A percentile compares a stretch with the other conserved stretches of the same genome.
Evolutionary conservation across 2,113 vertebrate genomes (phyloP).

Genomic region (Mormyrus lacerda): DNA sequence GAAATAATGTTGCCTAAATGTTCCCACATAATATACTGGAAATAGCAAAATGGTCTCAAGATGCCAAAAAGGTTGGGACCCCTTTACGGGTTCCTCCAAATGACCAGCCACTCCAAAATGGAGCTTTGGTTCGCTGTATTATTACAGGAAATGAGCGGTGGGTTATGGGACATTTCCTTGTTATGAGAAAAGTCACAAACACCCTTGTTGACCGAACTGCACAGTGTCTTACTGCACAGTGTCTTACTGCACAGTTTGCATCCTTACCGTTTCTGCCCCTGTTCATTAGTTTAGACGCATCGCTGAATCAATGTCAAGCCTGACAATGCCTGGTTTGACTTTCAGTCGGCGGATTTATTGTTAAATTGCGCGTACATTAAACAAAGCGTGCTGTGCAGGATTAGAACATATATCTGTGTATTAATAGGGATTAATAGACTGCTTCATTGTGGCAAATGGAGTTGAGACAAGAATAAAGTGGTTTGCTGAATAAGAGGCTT

Average conservation of each 20-base stretch:
- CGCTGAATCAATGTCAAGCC: not conserved
- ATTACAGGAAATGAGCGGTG: not conserved
- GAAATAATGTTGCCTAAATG: not conserved
- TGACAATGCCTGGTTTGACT: slow-evolving; percentile 11
- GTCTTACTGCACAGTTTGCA: not conserved
- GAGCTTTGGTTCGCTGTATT: not conserved
- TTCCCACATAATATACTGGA: not conserved
- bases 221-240: not conserved
- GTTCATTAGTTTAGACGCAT: not conserved
- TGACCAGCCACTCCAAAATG: slow-evolving; percentile 1
- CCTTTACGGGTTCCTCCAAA: not conserved
- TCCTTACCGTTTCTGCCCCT: not conserved
- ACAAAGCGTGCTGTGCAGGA: slow-evolving; percentile 14
- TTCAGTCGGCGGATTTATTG: slow-evolving; percentile 10
- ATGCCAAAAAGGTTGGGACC: not conserved
- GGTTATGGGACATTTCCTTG: not conserved
- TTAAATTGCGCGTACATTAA: slow-evolving; percentile 16
- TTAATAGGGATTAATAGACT: slow-evolving; percentile 15
- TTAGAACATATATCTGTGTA: slow-evolving; percentile 10
- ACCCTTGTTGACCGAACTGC: not conserved
- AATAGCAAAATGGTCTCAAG: not conserved
- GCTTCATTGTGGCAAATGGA: slow-evolving; percentile 12
- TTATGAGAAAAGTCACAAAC: not conserved
- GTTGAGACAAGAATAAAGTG: slow-evolving; percentile 4
- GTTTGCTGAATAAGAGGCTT: slow-evolving; percentile 13